Conservation (phyloP, 2,888 invertebrate genomes). For the Cheilosia pagana region DNA sequence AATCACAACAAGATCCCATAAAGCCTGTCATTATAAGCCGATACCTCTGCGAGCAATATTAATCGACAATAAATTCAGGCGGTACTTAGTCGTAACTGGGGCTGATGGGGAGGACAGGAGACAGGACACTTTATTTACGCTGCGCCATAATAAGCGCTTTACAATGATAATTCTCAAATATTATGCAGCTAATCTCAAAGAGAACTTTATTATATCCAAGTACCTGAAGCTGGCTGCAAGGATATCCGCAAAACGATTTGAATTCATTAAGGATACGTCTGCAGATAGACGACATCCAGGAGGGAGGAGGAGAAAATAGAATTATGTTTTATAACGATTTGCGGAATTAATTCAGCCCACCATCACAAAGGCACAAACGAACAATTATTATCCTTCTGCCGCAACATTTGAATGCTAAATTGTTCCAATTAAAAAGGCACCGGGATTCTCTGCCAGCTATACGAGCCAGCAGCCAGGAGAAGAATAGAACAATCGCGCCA, state of each 20-base stretch:
- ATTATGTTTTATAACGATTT: constrained; percentile 68
- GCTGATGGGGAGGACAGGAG: background rate
- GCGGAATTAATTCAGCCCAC: constrained; percentile 53
- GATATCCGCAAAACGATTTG: constrained; percentile 57
- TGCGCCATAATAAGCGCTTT: constrained; percentile 38
- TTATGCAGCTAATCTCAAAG: constrained; percentile 58
- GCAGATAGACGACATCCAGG: constrained; percentile 4
- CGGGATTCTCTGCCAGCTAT: constrained; percentile 35
- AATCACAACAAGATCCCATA: constrained; percentile 51
- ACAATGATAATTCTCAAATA: constrained; percentile 54
- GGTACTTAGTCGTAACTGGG: background rate
- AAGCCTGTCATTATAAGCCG: constrained; percentile 61
- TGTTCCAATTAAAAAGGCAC: constrained; percentile 69
- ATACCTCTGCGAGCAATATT: constrained; percentile 45
- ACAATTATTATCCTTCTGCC: constrained; percentile 73
- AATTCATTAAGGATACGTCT: constrained; percentile 52
- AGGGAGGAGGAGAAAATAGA: constrained; percentile 13
- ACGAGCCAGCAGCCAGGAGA: background rate
- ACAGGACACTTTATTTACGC: constrained; percentile 18
- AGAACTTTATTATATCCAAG: constrained; percentile 14
- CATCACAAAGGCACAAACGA: constrained; percentile 65
- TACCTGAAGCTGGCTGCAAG: constrained; percentile 4
- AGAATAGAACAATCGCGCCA: constrained; percentile 56
- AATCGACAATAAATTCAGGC: constrained; percentile 54
- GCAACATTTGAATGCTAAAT: constrained; percentile 75